These are phyloP conservation scores for Geococcyx californianus DNA, from an alignment of 2,113 vertebrate genomes.

Conservation along the genomic window DNA sequence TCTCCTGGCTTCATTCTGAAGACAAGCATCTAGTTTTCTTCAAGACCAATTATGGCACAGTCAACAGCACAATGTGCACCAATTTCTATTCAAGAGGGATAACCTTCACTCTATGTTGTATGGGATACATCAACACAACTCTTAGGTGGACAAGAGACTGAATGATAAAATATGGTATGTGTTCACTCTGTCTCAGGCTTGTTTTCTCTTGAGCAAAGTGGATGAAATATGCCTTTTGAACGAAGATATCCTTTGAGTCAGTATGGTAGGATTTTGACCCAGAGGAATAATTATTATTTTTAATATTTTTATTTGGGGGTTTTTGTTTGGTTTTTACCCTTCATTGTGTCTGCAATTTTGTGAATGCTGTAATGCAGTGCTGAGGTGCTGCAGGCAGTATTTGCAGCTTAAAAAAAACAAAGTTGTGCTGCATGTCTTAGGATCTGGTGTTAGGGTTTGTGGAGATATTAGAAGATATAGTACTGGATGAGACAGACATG, in stretches of 20 bases:
- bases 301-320: neutral
- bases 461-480: neutral
- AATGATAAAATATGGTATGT: neutral
- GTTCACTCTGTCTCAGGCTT: neutral
- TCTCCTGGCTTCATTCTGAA: neutral
- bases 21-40: neutral
- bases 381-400: neutral
- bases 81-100: neutral
- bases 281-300: neutral
- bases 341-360: neutral
- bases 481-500: neutral
- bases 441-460: neutral
- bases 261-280: neutral
- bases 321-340: neutral
- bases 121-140: neutral
- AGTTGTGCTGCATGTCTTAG: neutral
- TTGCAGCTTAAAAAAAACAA: neutral
- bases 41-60: neutral
- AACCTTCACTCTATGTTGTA: neutral
- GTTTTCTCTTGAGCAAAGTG: neutral
- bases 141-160: neutral
- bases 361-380: neutral
- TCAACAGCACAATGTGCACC: neutral
- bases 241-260: neutral
- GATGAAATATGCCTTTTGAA: neutral